Percentiles rank a stretch among this genome's conserved stretches.
Conservation (phyloP, 2,888 invertebrate genomes). For the Andrena haemorrhoa region DNA sequence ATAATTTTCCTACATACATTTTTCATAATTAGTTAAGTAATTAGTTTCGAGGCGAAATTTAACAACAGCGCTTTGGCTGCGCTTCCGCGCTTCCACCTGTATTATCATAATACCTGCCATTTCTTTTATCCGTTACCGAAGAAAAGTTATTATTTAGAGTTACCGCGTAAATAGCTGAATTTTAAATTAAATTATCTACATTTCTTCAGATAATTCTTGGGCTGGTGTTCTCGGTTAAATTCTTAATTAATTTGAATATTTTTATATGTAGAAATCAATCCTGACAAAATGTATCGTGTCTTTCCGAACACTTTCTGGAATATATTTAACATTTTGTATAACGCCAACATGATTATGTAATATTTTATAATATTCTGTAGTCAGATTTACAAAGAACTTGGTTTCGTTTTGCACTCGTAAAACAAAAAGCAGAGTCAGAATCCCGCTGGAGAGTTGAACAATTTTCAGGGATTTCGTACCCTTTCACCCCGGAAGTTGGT, state of each 20-base stretch:
- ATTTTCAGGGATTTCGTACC: constrained; percentile 41
- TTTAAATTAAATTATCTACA: no score
- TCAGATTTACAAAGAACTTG: background rate
- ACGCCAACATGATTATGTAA: no score
- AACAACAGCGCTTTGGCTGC: background rate
- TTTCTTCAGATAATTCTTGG: no score
- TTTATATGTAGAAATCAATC: no score
- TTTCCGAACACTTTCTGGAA: no score
- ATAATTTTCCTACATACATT: background rate
- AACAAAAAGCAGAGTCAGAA: constrained; percentile 20
- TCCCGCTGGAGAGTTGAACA: constrained; percentile 20
- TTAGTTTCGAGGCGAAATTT: background rate
- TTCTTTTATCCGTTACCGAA: background rate
- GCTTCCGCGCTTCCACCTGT: background rate
- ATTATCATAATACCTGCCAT: background rate
- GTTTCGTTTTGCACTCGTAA: background rate
- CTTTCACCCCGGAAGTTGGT: constrained; percentile 51
- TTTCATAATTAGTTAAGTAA: constrained; percentile 5
- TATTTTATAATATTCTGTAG: background rate
- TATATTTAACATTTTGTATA: no score
- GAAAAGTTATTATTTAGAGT: background rate
- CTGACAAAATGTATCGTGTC: no score
- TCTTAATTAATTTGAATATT: no score
- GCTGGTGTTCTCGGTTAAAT: no score
- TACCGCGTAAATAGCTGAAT: no score